Percentiles rank a stretch among this genome's conserved stretches.
Conservation (phyloP, 2,888 invertebrate genomes). For the Saturnia pavonia region DNA sequence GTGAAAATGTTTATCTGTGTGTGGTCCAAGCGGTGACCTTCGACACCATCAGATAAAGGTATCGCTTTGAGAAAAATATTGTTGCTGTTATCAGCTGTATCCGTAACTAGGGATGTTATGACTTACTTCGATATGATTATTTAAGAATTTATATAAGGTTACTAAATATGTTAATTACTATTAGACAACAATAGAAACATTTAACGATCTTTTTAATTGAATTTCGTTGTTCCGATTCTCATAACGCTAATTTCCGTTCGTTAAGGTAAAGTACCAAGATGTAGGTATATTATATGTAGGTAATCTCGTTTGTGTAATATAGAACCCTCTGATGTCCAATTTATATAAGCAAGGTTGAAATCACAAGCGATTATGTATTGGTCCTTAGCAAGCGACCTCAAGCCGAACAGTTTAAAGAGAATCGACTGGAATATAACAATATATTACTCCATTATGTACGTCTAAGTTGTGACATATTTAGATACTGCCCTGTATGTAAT, state of each 20-base stretch:
- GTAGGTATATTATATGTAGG: too few relatives aligned
- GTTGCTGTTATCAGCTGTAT: slow-evolving; percentile 51
- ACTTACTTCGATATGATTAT: slow-evolving; percentile 6
- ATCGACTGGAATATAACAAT: too few relatives aligned
- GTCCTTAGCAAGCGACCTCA: too few relatives aligned
- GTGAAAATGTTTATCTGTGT: slow-evolving; percentile 49
- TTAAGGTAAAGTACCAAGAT: background rate
- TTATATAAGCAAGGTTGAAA: too few relatives aligned
- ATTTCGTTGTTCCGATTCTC: background rate
- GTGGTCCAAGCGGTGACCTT: slow-evolving; percentile 66
- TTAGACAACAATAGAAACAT: background rate
- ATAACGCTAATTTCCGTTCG: background rate
- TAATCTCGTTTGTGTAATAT: too few relatives aligned
- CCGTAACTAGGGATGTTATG: slow-evolving; percentile 34
- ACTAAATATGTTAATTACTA: too few relatives aligned
- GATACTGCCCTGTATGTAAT: too few relatives aligned
- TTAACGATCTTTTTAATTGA: background rate
- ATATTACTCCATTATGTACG: too few relatives aligned
- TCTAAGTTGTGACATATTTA: too few relatives aligned
- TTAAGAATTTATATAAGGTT: background rate
- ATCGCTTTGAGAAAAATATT: slow-evolving; percentile 59
- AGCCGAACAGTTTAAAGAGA: too few relatives aligned
- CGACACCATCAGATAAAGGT: slow-evolving; percentile 59
- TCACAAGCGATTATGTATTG: too few relatives aligned
- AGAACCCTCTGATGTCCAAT: too few relatives aligned